Base-by-base conservation (phyloP, 2,888 invertebrate genomes). In the Serripes groenlandicus region DNA sequence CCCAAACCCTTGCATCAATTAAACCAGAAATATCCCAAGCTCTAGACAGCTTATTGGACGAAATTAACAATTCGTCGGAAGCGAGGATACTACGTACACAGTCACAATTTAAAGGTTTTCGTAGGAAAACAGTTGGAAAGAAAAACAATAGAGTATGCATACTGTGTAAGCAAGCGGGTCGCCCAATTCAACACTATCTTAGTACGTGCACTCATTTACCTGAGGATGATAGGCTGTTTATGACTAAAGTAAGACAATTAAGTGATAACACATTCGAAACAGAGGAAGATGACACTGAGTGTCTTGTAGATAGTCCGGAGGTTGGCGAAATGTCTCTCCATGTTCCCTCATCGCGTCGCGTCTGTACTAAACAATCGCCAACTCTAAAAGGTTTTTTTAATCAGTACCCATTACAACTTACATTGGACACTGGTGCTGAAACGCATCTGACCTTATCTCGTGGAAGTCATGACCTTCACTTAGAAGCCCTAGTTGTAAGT, bases 11-110 rank as follows among this genome's bases (percentile, higher is more conserved):
- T 0, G 86, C 85, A 21, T 86, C 86, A 15, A 74, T 88, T 7
- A 89, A 88, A 72, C 84, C 85, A 0, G 86, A 89, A 62, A 88
- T 88, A 11, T 87, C 84, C 1, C 73, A 69, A 23, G 84, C 88
- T n/a, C 62, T 88, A 15, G 62, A 72, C n/a, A 82, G 79, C 15
- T 52, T 89, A n/a, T 71, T 88, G 11, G 86, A 88, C 28, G 88
- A 88, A 76, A 52, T 85, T 3, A 73, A 62, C 11, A 35, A 78
- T 64, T 68, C 11, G 54, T 74, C 60, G 23, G 80, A 80, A 0
- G 70, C 80, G 5, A 80, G 71, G 56, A 71, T 80, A 30, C 52
- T 80, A 34, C 60, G 75, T 9, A n/a, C n/a, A n/a, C n/a, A n/a
- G n/a, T 23, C 52, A 2, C 37, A 2, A 28, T 28, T 15, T 3